These are phyloP conservation scores for Lasioglossum lativentre DNA, from an alignment of 2,888 invertebrate species.

Conservation along the genomic window DNA sequence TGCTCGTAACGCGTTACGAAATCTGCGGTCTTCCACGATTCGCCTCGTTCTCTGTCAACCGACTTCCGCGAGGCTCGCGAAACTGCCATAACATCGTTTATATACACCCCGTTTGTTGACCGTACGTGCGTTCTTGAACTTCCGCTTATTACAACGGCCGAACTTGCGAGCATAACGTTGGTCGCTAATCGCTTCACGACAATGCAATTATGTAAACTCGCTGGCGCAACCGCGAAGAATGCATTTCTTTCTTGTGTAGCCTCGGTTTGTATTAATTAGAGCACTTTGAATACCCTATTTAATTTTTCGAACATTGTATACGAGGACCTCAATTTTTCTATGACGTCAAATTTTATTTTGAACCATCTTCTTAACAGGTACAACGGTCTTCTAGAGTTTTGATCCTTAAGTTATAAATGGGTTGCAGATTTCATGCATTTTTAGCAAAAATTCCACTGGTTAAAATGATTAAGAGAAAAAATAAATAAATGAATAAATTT, in stretches of 20 bases:
- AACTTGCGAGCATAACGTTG: slow-evolving; percentile 36
- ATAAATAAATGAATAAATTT: too few species aligned
- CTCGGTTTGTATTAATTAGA: background rate
- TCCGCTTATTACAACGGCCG: slow-evolving; percentile 47
- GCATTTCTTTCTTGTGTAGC: background rate
- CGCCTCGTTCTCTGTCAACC: slow-evolving; percentile 29
- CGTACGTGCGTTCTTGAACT: slow-evolving; percentile 56
- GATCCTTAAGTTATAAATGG: too few species aligned
- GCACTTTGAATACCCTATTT: background rate
- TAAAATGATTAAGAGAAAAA: too few species aligned
- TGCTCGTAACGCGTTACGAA: slow-evolving; percentile 32
- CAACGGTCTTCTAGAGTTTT: too few species aligned
- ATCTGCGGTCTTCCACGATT: slow-evolving; percentile 23
- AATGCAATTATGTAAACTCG: slow-evolving; percentile 12
- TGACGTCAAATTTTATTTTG: too few species aligned
- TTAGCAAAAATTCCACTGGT: background rate
- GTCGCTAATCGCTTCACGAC: slow-evolving; percentile 8
- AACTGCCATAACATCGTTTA: slow-evolving; percentile 20
- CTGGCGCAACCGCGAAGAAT: background rate
- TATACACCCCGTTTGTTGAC: slow-evolving; percentile 17
- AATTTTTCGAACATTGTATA: too few species aligned
- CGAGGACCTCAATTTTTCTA: too few species aligned
- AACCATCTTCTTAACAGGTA: too few species aligned
- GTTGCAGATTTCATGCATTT: background rate
- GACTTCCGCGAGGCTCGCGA: slow-evolving; percentile 30